These are phyloP conservation scores for Globicephala melas DNA, from an alignment of 2,113 vertebrate species.

Conservation along the genomic window DNA sequence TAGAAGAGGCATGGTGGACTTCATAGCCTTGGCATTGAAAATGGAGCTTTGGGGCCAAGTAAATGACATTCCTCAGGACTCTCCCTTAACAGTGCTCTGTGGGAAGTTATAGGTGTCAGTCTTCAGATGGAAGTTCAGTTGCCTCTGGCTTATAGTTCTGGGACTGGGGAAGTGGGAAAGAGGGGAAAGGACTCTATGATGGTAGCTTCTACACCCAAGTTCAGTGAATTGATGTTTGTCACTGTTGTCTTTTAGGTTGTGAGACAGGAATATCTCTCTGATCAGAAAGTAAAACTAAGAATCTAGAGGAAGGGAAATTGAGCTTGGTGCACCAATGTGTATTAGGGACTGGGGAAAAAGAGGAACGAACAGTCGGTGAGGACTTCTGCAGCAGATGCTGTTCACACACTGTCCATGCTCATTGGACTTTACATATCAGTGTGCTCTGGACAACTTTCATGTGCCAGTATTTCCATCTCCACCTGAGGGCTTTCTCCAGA, in stretches of 20 bases:
- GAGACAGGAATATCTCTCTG: not conserved
- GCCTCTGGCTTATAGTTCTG: not conserved
- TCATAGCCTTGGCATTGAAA: not conserved
- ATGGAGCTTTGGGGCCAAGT: not conserved
- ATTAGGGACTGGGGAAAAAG: not conserved
- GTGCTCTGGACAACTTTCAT: not conserved
- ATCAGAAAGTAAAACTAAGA: not conserved
- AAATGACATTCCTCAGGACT: not conserved
- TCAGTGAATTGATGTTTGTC: not conserved
- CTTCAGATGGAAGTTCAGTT: not conserved
- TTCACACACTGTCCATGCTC: not conserved
- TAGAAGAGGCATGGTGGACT: not conserved
- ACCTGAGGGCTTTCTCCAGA: not conserved
- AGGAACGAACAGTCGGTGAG: not conserved
- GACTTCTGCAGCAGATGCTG: not conserved
- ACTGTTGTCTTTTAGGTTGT: not conserved
- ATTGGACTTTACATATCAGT: not conserved
- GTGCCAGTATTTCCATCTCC: not conserved
- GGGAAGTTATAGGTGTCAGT: not conserved
- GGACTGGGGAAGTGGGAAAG: not conserved
- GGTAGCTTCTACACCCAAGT: not conserved
- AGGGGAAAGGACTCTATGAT: not conserved
- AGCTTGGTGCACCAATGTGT: not conserved
- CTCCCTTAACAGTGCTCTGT: not conserved
- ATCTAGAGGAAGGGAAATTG: not conserved